Evolutionary conservation across 2,113 vertebrate species (phyloP), one percentile per base, ranked within the genome.

Genomic region (Onychostoma macrolepis): DNA sequence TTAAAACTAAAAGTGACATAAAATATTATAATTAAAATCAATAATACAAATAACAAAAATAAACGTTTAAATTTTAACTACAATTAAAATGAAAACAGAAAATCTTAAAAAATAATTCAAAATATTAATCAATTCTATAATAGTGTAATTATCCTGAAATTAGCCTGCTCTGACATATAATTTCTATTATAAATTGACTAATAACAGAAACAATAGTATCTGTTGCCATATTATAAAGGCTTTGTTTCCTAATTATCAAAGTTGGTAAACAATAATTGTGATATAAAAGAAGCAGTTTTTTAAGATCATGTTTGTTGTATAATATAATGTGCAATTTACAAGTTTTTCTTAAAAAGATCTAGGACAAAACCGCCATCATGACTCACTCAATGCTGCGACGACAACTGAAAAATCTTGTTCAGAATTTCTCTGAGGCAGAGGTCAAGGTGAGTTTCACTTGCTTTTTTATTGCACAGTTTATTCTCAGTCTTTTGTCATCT

Each of bases 351-450:
- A 2, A 38, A 58, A 36, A 58, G 69, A 48, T 41, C 33, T 56
- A 67, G 48, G 69, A 84, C 87, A 65, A 81, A 87, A 30, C 74
- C 1, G 43, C 72, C 89, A 93, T 87, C 92, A 97, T 97, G 97
- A 97, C 97, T 24, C 96, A 96, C 85, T 97, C 97, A 0, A 97
- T 97, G 85, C 93, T 97, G 26, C 94, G 97, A 21, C 92, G 97
- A 15, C 96, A 97, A 89, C 93, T 97, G 91, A 97, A 97, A 90
- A 97, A 97, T 92, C 96, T 97, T 21, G 96, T 97, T 78, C 97
- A 98, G 93, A 98, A 98, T 93, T 98, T 97, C 90, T 98, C 97
- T 11, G 97, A 98, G 92, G 97, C 97, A 0, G 97, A 98, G 94
- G 97, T 98, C 89, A 98, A 98, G 96, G 97, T 98, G 80, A 89